Conservation (phyloP, 2,888 invertebrate species). For the Volucella zonaria region DNA sequence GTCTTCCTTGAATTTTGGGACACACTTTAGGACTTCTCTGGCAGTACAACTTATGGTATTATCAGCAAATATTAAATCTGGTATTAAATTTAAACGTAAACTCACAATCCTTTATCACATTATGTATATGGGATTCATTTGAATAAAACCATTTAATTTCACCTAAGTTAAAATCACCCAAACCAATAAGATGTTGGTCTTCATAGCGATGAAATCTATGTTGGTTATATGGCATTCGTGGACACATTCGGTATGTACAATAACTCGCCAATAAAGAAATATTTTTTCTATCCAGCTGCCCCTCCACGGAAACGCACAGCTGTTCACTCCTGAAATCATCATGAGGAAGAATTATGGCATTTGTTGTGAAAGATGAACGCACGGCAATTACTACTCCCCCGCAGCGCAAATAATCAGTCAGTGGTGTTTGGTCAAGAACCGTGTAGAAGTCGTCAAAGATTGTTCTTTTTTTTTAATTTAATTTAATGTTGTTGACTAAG, state of each 20-base stretch:
- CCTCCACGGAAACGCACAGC: constrained; percentile 6
- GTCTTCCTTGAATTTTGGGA: neutral
- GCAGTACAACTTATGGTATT: neutral
- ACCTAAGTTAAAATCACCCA: no score
- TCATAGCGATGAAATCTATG: no score
- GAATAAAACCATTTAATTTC: no score
- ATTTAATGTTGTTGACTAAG: no score
- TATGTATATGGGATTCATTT: neutral
- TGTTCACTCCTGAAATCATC: constrained; percentile 14
- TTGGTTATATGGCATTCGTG: constrained; percentile 5
- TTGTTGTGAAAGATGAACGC: neutral
- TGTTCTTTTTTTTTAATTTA: no score
- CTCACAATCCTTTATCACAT: neutral
- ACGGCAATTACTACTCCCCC: constrained; percentile 21
- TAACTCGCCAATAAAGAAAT: constrained; percentile 12
- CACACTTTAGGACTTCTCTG: constrained; percentile 5
- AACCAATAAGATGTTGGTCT: no score
- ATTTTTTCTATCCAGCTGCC: neutral
- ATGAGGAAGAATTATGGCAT: neutral
- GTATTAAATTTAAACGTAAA: constrained; percentile 4
- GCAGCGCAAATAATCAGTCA: neutral
- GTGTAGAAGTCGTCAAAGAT: constrained; percentile 20
- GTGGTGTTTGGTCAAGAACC: neutral
- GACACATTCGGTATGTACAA: constrained; percentile 5
- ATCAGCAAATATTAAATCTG: constrained; percentile 2